Conservation (phyloP, 2,113 vertebrate species). For the Marmota monax region DNA sequence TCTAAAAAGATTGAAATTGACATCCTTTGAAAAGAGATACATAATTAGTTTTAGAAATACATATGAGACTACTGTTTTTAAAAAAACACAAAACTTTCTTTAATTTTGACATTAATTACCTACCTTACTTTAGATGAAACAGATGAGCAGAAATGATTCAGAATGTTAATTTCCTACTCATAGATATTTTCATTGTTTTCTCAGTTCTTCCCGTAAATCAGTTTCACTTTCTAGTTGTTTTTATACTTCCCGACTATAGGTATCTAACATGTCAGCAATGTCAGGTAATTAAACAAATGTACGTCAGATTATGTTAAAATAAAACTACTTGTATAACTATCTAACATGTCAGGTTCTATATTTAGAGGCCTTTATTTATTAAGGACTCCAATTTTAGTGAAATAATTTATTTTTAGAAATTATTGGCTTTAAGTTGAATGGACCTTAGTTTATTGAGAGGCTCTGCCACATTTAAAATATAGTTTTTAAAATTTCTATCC, state of each 20-base stretch:
- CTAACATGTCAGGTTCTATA: conserved; percentile 28
- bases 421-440: conserved; percentile 36
- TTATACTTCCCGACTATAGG: conserved; percentile 2
- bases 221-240: conserved; percentile 56
- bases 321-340: background rate
- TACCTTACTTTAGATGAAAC: conserved; percentile 17
- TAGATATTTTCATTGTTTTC: conserved; percentile 46
- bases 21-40: conserved; percentile 30
- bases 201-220: conserved; percentile 43
- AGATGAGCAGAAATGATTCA: conserved; percentile 27
- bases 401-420: conserved; percentile 59
- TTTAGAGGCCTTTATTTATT: conserved; percentile 49
- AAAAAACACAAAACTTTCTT: conserved; percentile 45
- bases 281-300: conserved; percentile 31
- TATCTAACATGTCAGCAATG: background rate
- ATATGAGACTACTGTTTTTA: conserved; percentile 35
- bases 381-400: conserved; percentile 6
- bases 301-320: conserved; percentile 32
- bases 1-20: conserved; percentile 27
- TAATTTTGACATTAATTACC: conserved; percentile 53
- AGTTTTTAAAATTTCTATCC: background rate
- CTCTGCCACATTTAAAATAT: conserved; percentile 43
- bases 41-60: background rate
- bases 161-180: conserved; percentile 56
- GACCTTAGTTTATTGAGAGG: conserved; percentile 43